phyloP scores from a whole-genome alignment of 2,113 vertebrate species.

The Tetraodon nigroviridis region DNA sequence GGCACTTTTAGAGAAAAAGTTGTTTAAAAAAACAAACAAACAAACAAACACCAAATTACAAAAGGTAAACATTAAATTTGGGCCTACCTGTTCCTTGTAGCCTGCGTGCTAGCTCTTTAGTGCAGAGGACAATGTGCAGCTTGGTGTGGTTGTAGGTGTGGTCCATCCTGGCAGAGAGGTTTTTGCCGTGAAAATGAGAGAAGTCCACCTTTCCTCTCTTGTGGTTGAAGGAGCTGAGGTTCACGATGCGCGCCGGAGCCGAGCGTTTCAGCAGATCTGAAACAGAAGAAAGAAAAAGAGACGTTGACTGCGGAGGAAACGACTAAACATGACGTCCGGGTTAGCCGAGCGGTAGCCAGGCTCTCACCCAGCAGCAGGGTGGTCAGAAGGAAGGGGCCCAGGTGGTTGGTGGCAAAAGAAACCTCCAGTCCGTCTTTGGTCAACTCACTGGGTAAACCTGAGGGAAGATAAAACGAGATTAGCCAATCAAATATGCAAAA shows the following conservation, averaged over 20 bases:
- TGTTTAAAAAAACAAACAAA: too few relatives aligned
- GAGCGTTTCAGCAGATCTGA: conserved; percentile 79
- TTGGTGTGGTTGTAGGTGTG: conserved; percentile 78
- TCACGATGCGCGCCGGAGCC: conserved; percentile 76
- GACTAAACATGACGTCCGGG: too few relatives aligned
- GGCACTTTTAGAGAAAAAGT: too few relatives aligned
- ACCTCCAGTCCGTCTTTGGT: conserved; percentile 78
- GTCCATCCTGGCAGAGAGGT: fast-evolving
- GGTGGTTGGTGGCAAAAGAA: conserved; percentile 81
- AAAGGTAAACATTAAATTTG: not conserved
- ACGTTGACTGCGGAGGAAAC: not conserved
- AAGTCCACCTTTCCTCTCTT: conserved; percentile 63
- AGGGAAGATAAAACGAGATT: not conserved
- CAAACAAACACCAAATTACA: conserved; percentile 2
- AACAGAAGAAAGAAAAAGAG: not conserved
- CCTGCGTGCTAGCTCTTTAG: conserved; percentile 74
- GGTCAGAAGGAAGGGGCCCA: conserved; percentile 87
- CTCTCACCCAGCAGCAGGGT: conserved; percentile 81
- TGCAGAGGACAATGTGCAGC: conserved; percentile 83
- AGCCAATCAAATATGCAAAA: too few relatives aligned
- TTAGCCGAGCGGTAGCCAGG: too few relatives aligned
- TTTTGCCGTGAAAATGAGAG: conserved; percentile 71
- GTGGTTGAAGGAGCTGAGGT: conserved; percentile 77
- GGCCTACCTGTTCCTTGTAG: conserved; percentile 77
- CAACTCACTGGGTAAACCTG: conserved; percentile 74